Conservation (phyloP, 2,797 vertebrate species). For the Micromesistius poutassou region DNA sequence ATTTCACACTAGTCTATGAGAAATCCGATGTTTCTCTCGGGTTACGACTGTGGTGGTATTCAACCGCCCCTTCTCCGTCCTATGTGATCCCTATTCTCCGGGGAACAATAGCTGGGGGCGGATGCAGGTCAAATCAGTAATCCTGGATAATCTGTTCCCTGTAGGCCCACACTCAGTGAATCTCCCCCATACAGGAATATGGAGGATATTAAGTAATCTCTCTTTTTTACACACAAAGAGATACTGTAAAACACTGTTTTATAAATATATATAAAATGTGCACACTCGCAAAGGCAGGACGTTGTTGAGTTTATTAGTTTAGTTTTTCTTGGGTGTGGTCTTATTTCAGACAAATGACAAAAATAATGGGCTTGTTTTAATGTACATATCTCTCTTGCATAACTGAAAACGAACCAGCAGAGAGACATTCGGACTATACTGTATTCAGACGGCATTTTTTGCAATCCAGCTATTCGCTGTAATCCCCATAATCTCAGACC, state of each 20-base stretch:
- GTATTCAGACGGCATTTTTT: too few relatives aligned
- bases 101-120: conserved; percentile 42
- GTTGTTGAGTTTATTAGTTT: too few relatives aligned
- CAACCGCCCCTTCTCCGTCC: background rate
- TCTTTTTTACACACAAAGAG: background rate
- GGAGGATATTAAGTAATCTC: background rate
- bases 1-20: background rate
- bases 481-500: conserved; percentile 35
- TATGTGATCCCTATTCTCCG: conserved; percentile 52
- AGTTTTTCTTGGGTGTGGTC: too few relatives aligned
- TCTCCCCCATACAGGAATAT: background rate
- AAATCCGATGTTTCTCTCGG: background rate
- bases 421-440: too few relatives aligned
- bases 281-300: background rate
- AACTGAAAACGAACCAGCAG: too few relatives aligned
- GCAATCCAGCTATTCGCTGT: conserved; percentile 11
- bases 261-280: background rate
- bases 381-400: too few relatives aligned
- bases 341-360: too few relatives aligned
- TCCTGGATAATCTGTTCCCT: conserved; percentile 51
- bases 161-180: conserved; percentile 5
- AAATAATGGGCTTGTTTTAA: too few relatives aligned
- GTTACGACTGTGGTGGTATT: background rate
- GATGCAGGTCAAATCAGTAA: conserved; percentile 52
- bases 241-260: background rate